Evolutionary conservation across 2,888 invertebrate species (phyloP), one percentile per base, ranked within the genome.

Genomic region (Acanthosepion pharaonis): DNA sequence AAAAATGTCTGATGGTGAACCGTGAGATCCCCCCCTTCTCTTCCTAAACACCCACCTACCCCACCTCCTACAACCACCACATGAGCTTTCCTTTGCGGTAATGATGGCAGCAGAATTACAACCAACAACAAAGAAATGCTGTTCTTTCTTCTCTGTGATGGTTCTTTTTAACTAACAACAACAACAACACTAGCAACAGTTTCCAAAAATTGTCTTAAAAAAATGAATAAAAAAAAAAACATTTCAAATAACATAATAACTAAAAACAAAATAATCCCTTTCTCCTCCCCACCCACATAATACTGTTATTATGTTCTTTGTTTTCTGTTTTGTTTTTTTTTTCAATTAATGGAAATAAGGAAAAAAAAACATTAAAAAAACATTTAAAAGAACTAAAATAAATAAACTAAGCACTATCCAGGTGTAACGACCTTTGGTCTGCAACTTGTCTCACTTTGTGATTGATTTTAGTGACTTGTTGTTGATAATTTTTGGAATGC

Each of bases 71-170:
- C n/a, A 78, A 78, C 78, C 78, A 78, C 78, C 78, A 78, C n/a
- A 78, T 33, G 78, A 78, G 78, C n/a, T 78, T 78, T 78, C 78
- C 78, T 78, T 78, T 78, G 78, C 78, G 78, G 78, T 78, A 33
- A 78, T 78, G 11, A 78, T 78, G 78, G 78, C 78, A 78, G 78
- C 78, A 33, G n/a, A 78, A 78, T 15, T n/a, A 78, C 78, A n/a
- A 78, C 78, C n/a, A 78, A 78, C 78, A 78, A 78, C 78, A n/a
- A 78, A n/a, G n/a, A 78, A 78, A 78, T 78, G 78, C 78, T 78
- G 78, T 78, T 78, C 78, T 78, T 78, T 78, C 33, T 33, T n/a
- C 78, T 78, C 78, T 78, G 78, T 78, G 78, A 78, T 78, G 78
- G 78, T 78, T 78, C 78, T 78, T 78, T 78, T n/a, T 15, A n/a